Percentiles rank a stretch among this genome's conserved stretches.
These are phyloP conservation scores for Pristionchus maxplancki DNA, from an alignment of 2,888 invertebrate species.

Conservation along the genomic window DNA sequence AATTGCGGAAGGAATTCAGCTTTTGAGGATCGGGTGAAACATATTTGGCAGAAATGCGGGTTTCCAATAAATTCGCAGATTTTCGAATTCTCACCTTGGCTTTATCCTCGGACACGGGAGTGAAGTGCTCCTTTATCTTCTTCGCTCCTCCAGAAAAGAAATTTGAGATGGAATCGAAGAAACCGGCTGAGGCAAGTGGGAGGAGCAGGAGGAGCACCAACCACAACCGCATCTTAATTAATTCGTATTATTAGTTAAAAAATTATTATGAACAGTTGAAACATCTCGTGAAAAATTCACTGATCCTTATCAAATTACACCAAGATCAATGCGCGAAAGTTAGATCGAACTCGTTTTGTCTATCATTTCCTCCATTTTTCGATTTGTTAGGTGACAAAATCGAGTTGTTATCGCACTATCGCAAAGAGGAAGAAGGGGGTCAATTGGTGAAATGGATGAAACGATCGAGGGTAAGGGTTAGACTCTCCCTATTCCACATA, in stretches of 20 bases:
- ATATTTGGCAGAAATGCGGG: neutral
- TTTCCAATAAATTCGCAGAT: neutral
- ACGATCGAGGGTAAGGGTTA: neutral
- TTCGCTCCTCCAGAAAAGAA: conserved; percentile 53
- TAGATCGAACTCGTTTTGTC: neutral
- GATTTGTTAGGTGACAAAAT: neutral
- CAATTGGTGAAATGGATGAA: neutral
- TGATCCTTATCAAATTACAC: neutral
- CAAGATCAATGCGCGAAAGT: neutral
- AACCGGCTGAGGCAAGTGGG: conserved; percentile 50
- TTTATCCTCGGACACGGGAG: conserved; percentile 69
- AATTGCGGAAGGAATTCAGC: too few species aligned
- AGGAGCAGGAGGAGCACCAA: conserved; percentile 7
- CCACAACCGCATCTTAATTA: neutral
- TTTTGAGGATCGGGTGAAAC: neutral
- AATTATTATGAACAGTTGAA: neutral
- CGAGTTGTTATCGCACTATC: conserved; percentile 15
- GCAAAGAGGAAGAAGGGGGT: neutral
- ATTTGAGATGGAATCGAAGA: conserved; percentile 56
- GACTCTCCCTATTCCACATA: too few species aligned
- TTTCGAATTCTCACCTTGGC: conserved; percentile 63
- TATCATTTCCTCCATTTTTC: neutral
- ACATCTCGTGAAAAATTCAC: neutral
- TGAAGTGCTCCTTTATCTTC: conserved; percentile 52
- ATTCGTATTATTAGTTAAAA: neutral